Base-by-base conservation (phyloP, 2,113 vertebrate species). In the Bos indicus region DNA sequence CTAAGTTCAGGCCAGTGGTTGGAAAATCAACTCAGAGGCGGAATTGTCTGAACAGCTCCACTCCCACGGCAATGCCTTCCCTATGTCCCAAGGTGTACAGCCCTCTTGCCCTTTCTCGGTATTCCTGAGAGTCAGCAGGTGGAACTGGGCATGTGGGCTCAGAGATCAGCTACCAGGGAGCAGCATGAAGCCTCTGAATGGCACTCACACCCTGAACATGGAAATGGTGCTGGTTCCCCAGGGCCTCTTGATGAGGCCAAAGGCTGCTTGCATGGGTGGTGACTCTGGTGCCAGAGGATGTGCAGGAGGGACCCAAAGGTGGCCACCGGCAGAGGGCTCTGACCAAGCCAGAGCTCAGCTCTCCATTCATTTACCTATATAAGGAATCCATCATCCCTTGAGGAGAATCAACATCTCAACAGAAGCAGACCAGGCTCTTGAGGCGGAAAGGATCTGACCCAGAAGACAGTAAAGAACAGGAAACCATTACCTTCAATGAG, bases 241-340 rank as follows among this genome's bases (percentile, higher is more conserved):
- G n/a, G 25, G 15, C 30, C 9, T 26, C 21, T 57, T 43, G 17
- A 1, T 23, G 36, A 40, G 3, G 14, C 14, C 5, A 3, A 36
- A 43, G n/a, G 13, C 12, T 88, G 33, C 64, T 23, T 9, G 4
- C 2, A 2, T 17, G 16, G 33, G 0, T 33, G 33, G 51, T 3
- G 11, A 1, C 13, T 56, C 12, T 40, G 3, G 30, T 36, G 7
- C 2, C 40, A 80, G 14, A 78, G 16, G 16, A 17, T 43, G 8
- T 5, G 5, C 11, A 71, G 10, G 28, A 17, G 12, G 14, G n/a
- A 6, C 3, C 16, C 14, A 19, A 28, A 0, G 1, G 14, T 67
- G 33, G 1, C 16, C 71, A 40, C 15, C 13, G 2, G 13, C 4
- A 9, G 43, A 48, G 7, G 56, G 26, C 4, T n/a, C 13, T 46